Evolutionary conservation across 1,140 invertebrate species (phyloP), one percentile per base, ranked within the genome.

Genomic region (Eriosoma lanigerum): DNA sequence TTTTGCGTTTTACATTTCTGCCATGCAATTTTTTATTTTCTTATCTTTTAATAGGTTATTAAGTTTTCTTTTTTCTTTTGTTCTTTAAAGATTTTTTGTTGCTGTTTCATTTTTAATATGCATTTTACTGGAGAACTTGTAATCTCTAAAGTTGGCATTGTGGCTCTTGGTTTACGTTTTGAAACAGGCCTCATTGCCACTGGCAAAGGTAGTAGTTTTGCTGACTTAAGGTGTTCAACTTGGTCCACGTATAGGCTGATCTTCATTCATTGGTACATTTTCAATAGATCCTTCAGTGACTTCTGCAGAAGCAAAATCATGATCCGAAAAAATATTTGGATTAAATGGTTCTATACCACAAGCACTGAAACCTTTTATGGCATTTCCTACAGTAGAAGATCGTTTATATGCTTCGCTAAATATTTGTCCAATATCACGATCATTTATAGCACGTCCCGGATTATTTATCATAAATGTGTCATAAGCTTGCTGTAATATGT

Each of bases 271-370:
- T n/a, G n/a, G n/a, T n/a, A n/a, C n/a, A n/a, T n/a, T n/a, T n/a
- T n/a, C 6, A 72, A 72, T n/a, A 19, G 46, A 12, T 24, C 46
- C 19, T 46, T 87, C 85, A 1, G 86, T 86, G 21, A 86, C 84
- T 62, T 72, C 80, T 29, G 83, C 58, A 32, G 85, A 83, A 29
- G 82, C 12, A 84, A 86, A 87, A 32, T 87, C 85, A 68, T 82
- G 78, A 32, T 86, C 84, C 48, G 81, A 56, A 81, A 86, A 86
- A 54, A 85, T 84, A 66, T 86, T 80, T 29, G 81, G 44, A 83
- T 86, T 85, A 24, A 84, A 85, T 17, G 86, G 86, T 64, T 50
- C 84, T 75, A 86, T 85, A 75, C 85, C 85, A 13, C 52, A 54
- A 54, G n/a, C 52, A 54, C n/a, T 54, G 52, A 54, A 54, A 21